Evolutionary conservation across 2,113 vertebrate species (phyloP), one percentile per base, ranked within the genome.

Genomic region (Chloropsis cyanopogon): DNA sequence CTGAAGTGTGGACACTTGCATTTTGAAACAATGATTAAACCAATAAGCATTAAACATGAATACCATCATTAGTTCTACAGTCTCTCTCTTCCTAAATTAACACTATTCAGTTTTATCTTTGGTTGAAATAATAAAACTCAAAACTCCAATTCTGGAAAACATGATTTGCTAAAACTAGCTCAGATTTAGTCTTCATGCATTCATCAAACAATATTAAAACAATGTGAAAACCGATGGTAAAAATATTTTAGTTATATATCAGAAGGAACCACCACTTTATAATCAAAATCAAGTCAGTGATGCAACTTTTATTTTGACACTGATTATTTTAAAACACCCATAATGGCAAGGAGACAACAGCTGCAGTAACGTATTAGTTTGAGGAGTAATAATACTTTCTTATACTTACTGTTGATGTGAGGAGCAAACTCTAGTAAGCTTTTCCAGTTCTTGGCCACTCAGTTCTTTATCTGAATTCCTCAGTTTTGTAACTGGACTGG

Each of bases 331-430:
- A 73, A 57, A 91, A 29, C 15, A 61, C 13, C 9, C 65, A 14
- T 23, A 57, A 25, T 42, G 37, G 59, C 66, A 92, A 82, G 39
- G 3, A 95, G 39, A 25, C 24, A 82, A 63, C 7, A 84, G 19
- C 14, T 61, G 20, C 1, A 3, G 22, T 47, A 71, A 80, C 21
- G 28, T 25, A 66, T 11, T 44, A 28, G 19, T 54, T 61, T 42
- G 25, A 60, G 39, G 75, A 93, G 52, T 46, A 92, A 14, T 22
- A 77, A 28, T 15, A 64, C 42, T 60, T 78, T 50, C 63, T 82
- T 66, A 80, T 92, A 97, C 99, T 98, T 97, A 99, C 99, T 98
- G 98, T 93, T 98, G 98, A 97, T 99, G 99, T 1, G 98, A 99
- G 95, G 97, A 97, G 93, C 99, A 99, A 97, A 99, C 97, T 91